Base-by-base conservation (phyloP, 2,888 invertebrate species). In the Oscheius sp. region DNA sequence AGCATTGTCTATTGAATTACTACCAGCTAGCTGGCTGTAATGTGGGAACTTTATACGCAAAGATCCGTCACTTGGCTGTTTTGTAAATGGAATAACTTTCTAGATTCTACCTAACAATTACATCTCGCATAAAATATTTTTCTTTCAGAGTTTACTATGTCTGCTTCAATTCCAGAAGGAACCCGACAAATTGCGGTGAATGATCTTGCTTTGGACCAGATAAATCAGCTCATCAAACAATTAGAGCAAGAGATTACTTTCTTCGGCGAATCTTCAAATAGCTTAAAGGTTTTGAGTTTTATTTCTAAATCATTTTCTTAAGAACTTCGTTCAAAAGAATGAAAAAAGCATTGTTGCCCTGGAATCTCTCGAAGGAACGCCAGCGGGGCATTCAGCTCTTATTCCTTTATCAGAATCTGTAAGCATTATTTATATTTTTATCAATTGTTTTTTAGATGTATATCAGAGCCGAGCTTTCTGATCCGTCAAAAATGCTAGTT, bases 321-420 rank as follows among this genome's bases (percentile, higher is more conserved):
- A 95, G 89, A 76, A 81, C 83, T 71, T 87, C 92, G 88, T 90
- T 95, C 29, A 45, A 50, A 91, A 92, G 0, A 91, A 91, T 25
- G 91, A 91, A 74, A 91, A 92, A 86, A 93, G 93, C 83, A 93
- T 92, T 86, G 91, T 92, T 69, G 92, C 78, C 1, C 53, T 78
- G 45, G 55, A 72, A 0, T 69, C 72, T 10, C 64, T 76, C 3
- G 69, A 68, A 25, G 68, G 65, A 3, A 67, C 73, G 3, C 50
- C 63, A 15, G 42, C 69, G 0, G 75, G 74, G 27, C 72, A 74
- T 55, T 48, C 63, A 0, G 75, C 96, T 78, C 89, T 97, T 23
- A 95, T 97, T 17, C 97, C 97, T 1, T 89, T 97, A 15, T 96
- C 96, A 15, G 93, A 94, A 82, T 96, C 96, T 83, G 91, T 91